Evolutionary conservation across 2,797 vertebrate genomes (phyloP), one percentile per base, ranked within the genome.

Genomic region (Sebastes wilsoni): DNA sequence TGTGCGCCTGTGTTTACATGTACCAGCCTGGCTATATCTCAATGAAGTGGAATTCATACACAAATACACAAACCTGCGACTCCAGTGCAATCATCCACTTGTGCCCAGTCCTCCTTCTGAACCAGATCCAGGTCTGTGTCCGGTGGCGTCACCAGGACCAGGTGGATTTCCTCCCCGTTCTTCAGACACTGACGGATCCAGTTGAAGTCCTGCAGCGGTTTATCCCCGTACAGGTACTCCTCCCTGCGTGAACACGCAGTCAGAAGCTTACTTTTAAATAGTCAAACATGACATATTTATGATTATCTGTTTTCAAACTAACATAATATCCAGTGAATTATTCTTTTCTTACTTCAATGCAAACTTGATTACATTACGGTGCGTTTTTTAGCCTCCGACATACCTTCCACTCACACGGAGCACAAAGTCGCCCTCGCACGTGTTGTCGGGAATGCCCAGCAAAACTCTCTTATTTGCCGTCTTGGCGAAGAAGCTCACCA

Each of bases 121-220:
- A 99, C 98, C 75, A 95, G 93, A 52, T 99, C 98, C 69, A 96
- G 94, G 2, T 92, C 95, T 0, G 97, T 95, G 86, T 99, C 95
- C 0, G 97, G 98, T 0, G 97, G 96, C 0, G 77, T 79, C 87
- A 98, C 97, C 4, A 99, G 93, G 66, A 98, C 97, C 85, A 99
- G 92, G 77, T 99, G 98, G 80, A 99, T 98, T 91, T 99, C 98
- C 32, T 99, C 98, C 0, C 97, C 96, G 1, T 96, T 98, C 93
- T 99, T 99, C 84, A 99, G 95, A 90, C 97, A 98, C 58, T 99
- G 97, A 71, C 98, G 96, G 86, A 99, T 95, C 98, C 98, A 99
- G 82, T 98, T 97, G 89, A 99, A 99, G 90, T 97, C 95, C 92
- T 95, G 97, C 74, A 99, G 94, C 6, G 97, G 96, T 10, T 95